Percentiles rank a stretch among this genome's conserved stretches.
phyloP scores from a whole-genome alignment of 2,113 vertebrate genomes.

The Amia ocellicauda region DNA sequence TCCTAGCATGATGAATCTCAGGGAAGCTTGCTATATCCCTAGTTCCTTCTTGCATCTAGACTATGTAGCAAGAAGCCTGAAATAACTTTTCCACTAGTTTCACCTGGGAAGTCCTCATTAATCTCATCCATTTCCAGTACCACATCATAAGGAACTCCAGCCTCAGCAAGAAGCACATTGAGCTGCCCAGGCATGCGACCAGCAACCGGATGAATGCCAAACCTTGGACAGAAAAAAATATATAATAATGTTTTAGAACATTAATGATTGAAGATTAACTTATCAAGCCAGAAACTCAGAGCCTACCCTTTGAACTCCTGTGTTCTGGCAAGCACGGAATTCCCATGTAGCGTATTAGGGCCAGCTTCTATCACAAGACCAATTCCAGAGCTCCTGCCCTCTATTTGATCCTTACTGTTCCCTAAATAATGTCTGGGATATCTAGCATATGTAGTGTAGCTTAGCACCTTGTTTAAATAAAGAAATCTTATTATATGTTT shows the following conservation, averaged over 20 bases:
- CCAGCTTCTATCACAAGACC: neutral
- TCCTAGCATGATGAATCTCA: too few species aligned
- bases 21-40: too few species aligned
- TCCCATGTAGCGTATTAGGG: neutral
- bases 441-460: constrained; percentile 11
- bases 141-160: constrained; percentile 94
- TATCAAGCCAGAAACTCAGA: neutral
- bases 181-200: constrained; percentile 96
- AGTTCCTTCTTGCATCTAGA: too few species aligned
- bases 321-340: neutral
- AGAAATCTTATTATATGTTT: constrained; percentile 19
- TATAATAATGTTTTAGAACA: neutral
- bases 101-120: constrained; percentile 92
- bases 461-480: constrained; percentile 23
- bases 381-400: constrained; percentile 4
- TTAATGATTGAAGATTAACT: neutral
- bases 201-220: constrained; percentile 77
- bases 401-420: neutral
- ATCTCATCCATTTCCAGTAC: constrained; percentile 98
- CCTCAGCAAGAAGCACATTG: constrained; percentile 92
- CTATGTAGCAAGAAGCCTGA: too few species aligned
- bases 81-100: neutral
- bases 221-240: constrained; percentile 45
- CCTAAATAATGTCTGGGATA: constrained; percentile 19
- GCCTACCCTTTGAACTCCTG: neutral